These are phyloP conservation scores for Sitodiplosis mosellana DNA, from an alignment of 1,140 invertebrate genomes.

Conservation along the genomic window DNA sequence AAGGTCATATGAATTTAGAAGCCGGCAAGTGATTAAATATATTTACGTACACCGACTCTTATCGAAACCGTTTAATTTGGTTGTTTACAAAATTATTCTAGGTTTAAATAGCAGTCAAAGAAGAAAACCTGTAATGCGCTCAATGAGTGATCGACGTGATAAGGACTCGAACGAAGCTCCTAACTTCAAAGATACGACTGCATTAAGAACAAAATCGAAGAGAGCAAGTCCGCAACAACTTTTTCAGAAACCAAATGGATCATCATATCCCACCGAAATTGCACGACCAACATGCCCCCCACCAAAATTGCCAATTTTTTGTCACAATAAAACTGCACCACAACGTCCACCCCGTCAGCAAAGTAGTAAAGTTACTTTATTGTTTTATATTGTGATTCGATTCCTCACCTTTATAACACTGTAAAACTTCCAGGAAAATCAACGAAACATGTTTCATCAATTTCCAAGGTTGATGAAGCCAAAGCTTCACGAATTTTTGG, in stretches of 20 bases:
- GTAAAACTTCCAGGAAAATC: not conserved
- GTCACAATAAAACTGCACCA: not conserved
- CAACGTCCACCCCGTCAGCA: not conserved
- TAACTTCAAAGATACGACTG: conserved; percentile 56
- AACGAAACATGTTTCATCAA: not conserved
- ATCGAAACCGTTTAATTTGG: too few species aligned
- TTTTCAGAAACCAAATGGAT: conserved; percentile 20
- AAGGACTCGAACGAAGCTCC: conserved; percentile 4
- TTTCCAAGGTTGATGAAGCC: not conserved
- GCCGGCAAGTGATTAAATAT: too few species aligned
- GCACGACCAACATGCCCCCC: conserved; percentile 25
- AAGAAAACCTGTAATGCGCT: too few species aligned
- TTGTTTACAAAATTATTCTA: too few species aligned
- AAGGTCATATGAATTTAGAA: too few species aligned
- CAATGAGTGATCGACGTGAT: too few species aligned
- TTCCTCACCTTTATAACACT: too few species aligned
- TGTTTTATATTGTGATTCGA: too few species aligned
- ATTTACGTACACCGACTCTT: too few species aligned
- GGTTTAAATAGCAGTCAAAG: too few species aligned
- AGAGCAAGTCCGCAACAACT: conserved; percentile 37
- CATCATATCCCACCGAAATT: conserved; percentile 6
- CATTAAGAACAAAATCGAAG: conserved; percentile 42
- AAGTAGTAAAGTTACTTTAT: not conserved
- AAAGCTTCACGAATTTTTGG: conserved; percentile 8
- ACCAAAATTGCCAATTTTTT: conserved; percentile 25